Evolutionary conservation across 2,888 invertebrate species (phyloP), one percentile per base, ranked within the genome.

Genomic region (Trichogramma evanescens): DNA sequence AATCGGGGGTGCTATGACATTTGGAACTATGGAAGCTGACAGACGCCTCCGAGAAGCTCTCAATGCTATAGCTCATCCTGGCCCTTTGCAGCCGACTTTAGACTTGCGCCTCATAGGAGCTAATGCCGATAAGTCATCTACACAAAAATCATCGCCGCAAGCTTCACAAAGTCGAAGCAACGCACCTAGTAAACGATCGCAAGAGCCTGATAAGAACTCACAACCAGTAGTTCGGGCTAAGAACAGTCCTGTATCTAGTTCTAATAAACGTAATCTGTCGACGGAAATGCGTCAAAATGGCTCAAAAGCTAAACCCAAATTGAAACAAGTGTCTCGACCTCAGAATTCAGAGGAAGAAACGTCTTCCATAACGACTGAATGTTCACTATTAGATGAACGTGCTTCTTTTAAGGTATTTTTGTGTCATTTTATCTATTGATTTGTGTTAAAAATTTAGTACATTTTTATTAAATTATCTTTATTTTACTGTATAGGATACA

Each of bases 341-440:
- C 13, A 13, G 13, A 78, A 78, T 65, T 81, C 80, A 49, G 85
- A 86, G 70, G 87, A 87, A 71, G 88, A 88, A 69, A 84, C 85
- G 2, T 87, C 86, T 6, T 88, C 88, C 0, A 86, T 86, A 3
- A 87, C 86, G 6, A 87, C 87, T 4, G 87, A 87, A 71, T 86
- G 86, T 67, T 87, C 86, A 51, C 81, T 82, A 67, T 83, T 84
- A 58, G 86, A 86, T 61, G 84, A 85, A 63, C 73, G 76, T 39
- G 66, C 58, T 57, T 63, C 62, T 43, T 66, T 61, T 46, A 68
- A 67, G 67, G 68, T 78, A 64, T 59, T 65, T 50, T 39, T 43
- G 63, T 66, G 13, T 13, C 2, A 13, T 13, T 13, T 13, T 13
- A 13, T 13, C 53, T 52, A n/a, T 59, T 53, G 13, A 49, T 56